phyloP scores from a whole-genome alignment of 2,888 invertebrate genomes.

The Caenorhabditis japonica region DNA sequence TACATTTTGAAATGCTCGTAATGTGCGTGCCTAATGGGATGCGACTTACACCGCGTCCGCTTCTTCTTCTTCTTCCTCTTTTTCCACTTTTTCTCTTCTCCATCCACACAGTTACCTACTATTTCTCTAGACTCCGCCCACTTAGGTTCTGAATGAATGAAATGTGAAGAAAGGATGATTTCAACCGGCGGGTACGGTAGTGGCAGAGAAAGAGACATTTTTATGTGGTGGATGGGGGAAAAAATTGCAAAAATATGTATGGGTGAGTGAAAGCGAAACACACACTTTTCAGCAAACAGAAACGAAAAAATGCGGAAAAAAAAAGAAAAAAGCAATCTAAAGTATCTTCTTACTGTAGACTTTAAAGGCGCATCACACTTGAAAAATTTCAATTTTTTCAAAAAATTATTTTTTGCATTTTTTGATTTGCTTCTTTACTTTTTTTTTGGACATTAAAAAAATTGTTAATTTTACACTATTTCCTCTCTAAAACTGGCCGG shows the following conservation, averaged over 20 bases:
- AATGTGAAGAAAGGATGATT: conserved; percentile 28
- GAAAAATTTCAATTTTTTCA: not conserved
- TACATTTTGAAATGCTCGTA: conserved; percentile 57
- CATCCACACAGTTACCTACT: conserved; percentile 14
- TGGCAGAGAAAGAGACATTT: conserved; percentile 18
- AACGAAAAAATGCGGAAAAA: not conserved
- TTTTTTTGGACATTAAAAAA: too few species aligned
- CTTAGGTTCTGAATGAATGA: conserved; percentile 22
- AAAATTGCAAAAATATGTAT: not conserved
- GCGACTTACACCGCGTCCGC: conserved; percentile 33
- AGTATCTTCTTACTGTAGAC: too few species aligned
- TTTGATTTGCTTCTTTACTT: too few species aligned
- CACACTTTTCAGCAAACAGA: too few species aligned
- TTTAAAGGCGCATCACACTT: too few species aligned
- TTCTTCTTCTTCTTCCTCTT: not conserved
- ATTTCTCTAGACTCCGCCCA: conserved; percentile 37
- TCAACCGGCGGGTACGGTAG: conserved; percentile 26
- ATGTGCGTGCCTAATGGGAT: conserved; percentile 58
- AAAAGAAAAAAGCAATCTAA: not conserved
- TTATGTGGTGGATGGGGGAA: conserved; percentile 21
- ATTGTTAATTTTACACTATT: too few species aligned
- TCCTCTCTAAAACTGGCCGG: too few species aligned
- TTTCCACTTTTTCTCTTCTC: too few species aligned
- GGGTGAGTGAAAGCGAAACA: too few species aligned
- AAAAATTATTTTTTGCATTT: not conserved